phyloP scores from a whole-genome alignment of 2,888 invertebrate species.

The Himalopsyche tibetana region DNA sequence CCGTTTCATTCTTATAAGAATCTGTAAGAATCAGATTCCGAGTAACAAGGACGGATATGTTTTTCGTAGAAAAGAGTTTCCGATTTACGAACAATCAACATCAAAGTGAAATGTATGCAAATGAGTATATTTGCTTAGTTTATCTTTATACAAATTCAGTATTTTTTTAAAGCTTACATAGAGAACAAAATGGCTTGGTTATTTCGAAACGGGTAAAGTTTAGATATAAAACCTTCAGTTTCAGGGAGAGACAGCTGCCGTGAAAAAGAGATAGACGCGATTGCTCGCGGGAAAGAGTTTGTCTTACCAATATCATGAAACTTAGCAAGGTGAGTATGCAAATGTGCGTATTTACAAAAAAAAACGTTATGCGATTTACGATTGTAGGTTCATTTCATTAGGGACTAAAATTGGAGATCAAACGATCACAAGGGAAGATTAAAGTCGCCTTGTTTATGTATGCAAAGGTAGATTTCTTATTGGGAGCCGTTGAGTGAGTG shows the following conservation, averaged over 20 bases:
- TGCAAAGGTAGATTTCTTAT: conserved; percentile 60
- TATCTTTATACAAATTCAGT: background rate
- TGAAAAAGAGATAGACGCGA: conserved; percentile 45
- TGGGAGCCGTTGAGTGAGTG: conserved; percentile 54
- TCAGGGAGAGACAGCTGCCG: conserved; percentile 32
- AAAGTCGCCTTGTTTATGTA: conserved; percentile 63
- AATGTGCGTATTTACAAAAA: conserved; percentile 63
- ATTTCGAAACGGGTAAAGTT: background rate
- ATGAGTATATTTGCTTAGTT: conserved; percentile 41
- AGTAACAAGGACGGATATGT: conserved; percentile 61
- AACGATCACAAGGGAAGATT: conserved; percentile 54
- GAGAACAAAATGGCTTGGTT: conserved; percentile 23
- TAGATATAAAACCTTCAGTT: conserved; percentile 25
- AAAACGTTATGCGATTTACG: conserved; percentile 35
- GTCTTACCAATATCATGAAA: conserved; percentile 63
- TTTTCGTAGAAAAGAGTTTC: conserved; percentile 54
- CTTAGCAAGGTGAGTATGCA: conserved; percentile 65
- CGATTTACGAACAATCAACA: conserved; percentile 27
- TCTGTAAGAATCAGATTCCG: conserved; percentile 49
- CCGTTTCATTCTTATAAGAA: conserved; percentile 57
- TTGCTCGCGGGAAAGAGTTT: conserved; percentile 55
- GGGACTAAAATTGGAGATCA: conserved; percentile 51
- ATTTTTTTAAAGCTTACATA: background rate
- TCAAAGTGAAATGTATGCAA: conserved; percentile 39
- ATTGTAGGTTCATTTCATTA: conserved; percentile 44